A percentile compares a stretch with the other conserved stretches of the same genome.
Evolutionary conservation across 2,113 vertebrate species (phyloP).

Genomic region (Python bivittatus): DNA sequence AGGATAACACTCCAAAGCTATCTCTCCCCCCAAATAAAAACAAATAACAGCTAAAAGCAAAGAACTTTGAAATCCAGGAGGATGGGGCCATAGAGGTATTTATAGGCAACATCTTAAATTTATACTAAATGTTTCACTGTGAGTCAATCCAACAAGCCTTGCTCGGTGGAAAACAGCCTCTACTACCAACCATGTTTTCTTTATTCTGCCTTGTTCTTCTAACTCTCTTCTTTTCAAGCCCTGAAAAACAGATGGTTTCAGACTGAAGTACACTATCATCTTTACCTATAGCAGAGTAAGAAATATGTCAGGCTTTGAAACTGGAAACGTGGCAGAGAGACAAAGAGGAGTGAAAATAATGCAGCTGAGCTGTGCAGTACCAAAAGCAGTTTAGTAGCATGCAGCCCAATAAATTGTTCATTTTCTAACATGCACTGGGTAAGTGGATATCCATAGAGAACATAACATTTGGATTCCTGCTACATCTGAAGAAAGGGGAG

Average conservation of each 20-base stretch:
- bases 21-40: not conserved
- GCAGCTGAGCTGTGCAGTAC: not conserved
- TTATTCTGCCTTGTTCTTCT: not conserved
- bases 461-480: not conserved
- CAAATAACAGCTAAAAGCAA: not conserved
- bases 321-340: not conserved
- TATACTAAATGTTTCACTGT: not conserved
- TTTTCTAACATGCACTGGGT: not conserved
- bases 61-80: not conserved
- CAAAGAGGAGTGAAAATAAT: not conserved
- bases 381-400: not conserved
- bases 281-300: not conserved
- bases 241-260: not conserved
- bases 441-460: not conserved
- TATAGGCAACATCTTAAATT: not conserved
- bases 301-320: not conserved
- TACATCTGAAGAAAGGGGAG: not conserved
- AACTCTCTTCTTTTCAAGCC: not conserved
- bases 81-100: not conserved
- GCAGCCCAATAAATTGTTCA: not conserved
- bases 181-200: not conserved
- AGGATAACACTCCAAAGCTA: not conserved
- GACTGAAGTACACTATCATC: not conserved
- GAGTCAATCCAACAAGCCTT: not conserved
- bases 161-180: not conserved